phyloP scores from a whole-genome alignment of 1,140 invertebrate species.

The Anastatus disparis region DNA sequence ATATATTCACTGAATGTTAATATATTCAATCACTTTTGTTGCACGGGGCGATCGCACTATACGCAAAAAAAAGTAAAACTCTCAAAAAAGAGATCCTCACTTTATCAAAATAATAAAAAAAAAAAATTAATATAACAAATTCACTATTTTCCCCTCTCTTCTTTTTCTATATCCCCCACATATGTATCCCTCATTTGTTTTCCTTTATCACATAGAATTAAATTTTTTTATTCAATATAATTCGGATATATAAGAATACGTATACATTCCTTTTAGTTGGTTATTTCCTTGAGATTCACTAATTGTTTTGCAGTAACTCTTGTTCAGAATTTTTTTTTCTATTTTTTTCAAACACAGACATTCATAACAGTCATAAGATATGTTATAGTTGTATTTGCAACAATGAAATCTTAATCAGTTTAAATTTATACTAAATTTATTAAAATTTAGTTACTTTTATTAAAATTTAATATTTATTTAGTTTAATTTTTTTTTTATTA shows the following conservation, averaged over 20 bases:
- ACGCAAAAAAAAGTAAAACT: slow-evolving; percentile 25
- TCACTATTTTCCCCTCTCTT: neutral
- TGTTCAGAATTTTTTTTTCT: slow-evolving; percentile 13
- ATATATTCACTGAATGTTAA: slow-evolving; percentile 31
- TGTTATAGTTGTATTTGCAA: slow-evolving; percentile 4
- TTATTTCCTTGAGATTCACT: neutral
- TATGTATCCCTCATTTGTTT: neutral
- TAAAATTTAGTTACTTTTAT: no score
- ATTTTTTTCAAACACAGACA: slow-evolving; percentile 29
- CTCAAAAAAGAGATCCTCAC: slow-evolving; percentile 7
- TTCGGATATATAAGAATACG: neutral
- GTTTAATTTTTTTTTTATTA: no score
- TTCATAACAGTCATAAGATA: slow-evolving; percentile 31
- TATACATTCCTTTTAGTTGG: slow-evolving; percentile 19
- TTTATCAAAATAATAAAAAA: slow-evolving; percentile 20
- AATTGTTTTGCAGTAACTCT: slow-evolving; percentile 20
- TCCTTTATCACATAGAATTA: slow-evolving; percentile 4
- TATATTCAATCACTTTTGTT: slow-evolving; percentile 42
- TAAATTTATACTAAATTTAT: no score
- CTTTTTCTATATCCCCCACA: neutral
- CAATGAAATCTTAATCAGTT: slow-evolving; percentile 6
- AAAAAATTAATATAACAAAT: slow-evolving; percentile 21
- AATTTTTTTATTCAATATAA: neutral
- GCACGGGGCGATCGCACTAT: slow-evolving; percentile 54
- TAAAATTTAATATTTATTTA: no score